phyloP scores from a whole-genome alignment of 2,113 vertebrate genomes.

The Eretmodus cyanostictus region DNA sequence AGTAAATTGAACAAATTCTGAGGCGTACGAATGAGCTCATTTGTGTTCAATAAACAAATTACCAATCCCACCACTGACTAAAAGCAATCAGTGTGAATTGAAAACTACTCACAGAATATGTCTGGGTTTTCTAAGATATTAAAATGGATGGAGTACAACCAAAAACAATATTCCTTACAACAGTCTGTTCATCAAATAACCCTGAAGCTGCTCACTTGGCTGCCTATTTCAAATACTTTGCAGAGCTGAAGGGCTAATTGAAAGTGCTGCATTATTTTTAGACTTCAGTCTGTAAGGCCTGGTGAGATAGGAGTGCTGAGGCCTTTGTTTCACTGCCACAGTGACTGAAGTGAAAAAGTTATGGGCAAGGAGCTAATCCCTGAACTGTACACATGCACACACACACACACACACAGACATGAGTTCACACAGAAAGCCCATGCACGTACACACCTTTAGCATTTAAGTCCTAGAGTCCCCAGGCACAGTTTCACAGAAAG shows the following conservation, averaged over 20 bases:
- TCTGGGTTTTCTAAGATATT: background rate
- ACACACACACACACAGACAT: background rate
- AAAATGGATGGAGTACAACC: background rate
- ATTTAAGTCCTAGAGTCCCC: constrained; percentile 23
- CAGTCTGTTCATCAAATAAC: constrained; percentile 24
- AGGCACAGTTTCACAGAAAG: constrained; percentile 6
- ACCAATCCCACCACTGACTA: background rate
- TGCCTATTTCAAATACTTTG: constrained; percentile 24
- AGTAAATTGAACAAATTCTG: background rate
- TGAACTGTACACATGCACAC: background rate
- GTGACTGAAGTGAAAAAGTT: constrained; percentile 42
- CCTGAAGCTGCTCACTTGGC: constrained; percentile 16
- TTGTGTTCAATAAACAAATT: background rate
- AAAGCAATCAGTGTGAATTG: background rate
- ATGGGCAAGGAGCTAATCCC: constrained; percentile 25
- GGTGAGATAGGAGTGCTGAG: constrained; percentile 9
- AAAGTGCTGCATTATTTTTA: constrained; percentile 52
- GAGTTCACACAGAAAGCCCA: background rate
- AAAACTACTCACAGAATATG: background rate
- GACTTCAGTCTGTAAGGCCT: constrained; percentile 11
- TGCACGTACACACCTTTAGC: constrained; percentile 31
- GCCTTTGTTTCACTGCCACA: constrained; percentile 41
- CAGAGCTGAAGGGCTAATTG: constrained; percentile 43
- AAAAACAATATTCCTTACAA: background rate
- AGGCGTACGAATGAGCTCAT: background rate